Base-by-base conservation (phyloP, 2,797 vertebrate species). In the Hipposideros larvatus region DNA sequence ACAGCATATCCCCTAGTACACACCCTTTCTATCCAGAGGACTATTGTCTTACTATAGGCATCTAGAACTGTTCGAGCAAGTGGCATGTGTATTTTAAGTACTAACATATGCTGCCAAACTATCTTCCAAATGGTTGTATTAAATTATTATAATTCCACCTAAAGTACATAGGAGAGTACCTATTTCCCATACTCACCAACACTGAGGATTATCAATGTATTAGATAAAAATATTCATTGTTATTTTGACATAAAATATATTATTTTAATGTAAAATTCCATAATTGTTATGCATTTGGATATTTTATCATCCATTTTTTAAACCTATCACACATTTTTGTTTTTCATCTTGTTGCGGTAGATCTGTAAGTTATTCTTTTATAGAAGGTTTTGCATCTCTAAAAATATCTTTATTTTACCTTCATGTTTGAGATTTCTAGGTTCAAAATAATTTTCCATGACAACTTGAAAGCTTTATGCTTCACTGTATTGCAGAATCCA, bases 381-480 rank as follows among this genome's bases (percentile, higher is more conserved):
- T 26, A 86, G 51, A 37, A 71, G 37, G 14, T 46, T 87, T 34
- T 59, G 14, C 2, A 90, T 3, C 22, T 59, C 21, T 75, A 80
- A 93, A 74, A 63, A 61, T 63, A 46, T 63, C 37, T 92, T 66
- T 26, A 78, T 66, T 86, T 86, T 86, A 37, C 57, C 22, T 59
- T 95, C 51, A 82, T 63, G 14, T 57, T 85, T 87, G 80, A 87
- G 68, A 93, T 87, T 90, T 53, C 37, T 84, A 79, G 5, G n/a
- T 74, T 91, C 57, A 84, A 91, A 77, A 71, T 82, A 93, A 48
- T 68, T 89, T 86, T 85, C 70, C 8, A 79, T 53, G 34, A 61
- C 34, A 85, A 71, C 46, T 61, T 66, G 66, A 90, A 90, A 57
- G 5, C n/a, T 41, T 34, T 70, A 37, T 51, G n/a, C 18, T 73